Percentiles rank a stretch among this genome's conserved stretches.
phyloP scores from a whole-genome alignment of 2,888 invertebrate genomes.

The Gandaritis pyraliata region DNA sequence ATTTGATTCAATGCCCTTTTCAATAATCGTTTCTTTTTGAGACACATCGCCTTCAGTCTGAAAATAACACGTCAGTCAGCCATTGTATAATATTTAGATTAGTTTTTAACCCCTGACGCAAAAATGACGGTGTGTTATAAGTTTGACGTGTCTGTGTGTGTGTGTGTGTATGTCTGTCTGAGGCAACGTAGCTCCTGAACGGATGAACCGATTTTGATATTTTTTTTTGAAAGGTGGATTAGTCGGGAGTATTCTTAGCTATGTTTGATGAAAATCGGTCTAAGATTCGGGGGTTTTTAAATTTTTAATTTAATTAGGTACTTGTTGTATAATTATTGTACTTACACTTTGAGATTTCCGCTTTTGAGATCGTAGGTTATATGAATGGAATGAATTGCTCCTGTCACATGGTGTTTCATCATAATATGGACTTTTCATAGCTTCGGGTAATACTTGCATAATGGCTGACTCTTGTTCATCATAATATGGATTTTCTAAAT shows the following conservation, averaged over 20 bases:
- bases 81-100: background rate
- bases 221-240: too few species aligned
- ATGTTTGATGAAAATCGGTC: too few species aligned
- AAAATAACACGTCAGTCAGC: conserved; percentile 11
- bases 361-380: conserved; percentile 12
- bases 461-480: background rate
- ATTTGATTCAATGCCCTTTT: conserved; percentile 6
- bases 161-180: too few species aligned
- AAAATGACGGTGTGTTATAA: too few species aligned
- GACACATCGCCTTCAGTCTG: conserved; percentile 19
- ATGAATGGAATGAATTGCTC: background rate
- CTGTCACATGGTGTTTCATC: background rate
- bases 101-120: too few species aligned
- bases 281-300: too few species aligned
- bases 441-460: background rate
- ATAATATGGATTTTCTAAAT: background rate
- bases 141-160: too few species aligned
- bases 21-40: background rate
- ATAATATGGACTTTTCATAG: background rate
- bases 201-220: too few species aligned
- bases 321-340: too few species aligned
- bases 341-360: conserved; percentile 18
- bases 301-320: too few species aligned
- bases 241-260: too few species aligned
- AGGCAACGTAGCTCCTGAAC: too few species aligned